phyloP scores from a whole-genome alignment of 2,888 invertebrate genomes.

The Apomyelois bistriatella region DNA sequence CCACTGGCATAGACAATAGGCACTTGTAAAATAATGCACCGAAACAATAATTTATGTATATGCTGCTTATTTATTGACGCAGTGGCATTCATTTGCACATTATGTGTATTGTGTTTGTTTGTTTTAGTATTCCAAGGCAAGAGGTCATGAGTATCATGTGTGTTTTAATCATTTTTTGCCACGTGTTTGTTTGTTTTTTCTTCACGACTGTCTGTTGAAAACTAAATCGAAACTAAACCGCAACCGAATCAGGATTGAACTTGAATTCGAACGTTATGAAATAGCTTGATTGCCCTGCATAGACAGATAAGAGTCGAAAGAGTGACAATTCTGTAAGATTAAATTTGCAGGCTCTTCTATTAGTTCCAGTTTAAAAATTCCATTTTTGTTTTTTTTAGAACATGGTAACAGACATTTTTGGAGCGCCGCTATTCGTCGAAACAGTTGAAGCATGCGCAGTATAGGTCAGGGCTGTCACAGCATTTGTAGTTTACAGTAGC shows the following conservation, averaged over 20 bases:
- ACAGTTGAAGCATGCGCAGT: slow-evolving; percentile 11
- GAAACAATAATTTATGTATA: not conserved
- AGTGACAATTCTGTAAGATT: too few relatives aligned
- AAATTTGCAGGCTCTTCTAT: too few relatives aligned
- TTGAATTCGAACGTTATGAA: not conserved
- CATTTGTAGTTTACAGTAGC: slow-evolving; percentile 30
- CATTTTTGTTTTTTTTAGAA: not conserved
- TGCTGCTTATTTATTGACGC: slow-evolving; percentile 1
- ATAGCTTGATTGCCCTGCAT: too few relatives aligned
- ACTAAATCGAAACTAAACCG: too few relatives aligned
- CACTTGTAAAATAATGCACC: not conserved
- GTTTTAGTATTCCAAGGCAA: not conserved
- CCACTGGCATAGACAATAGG: not conserved
- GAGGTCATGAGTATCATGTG: too few relatives aligned
- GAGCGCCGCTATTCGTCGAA: slow-evolving; percentile 15
- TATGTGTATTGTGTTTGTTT: not conserved
- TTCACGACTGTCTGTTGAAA: too few relatives aligned
- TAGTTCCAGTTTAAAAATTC: too few relatives aligned
- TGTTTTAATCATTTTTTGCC: too few relatives aligned
- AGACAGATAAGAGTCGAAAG: too few relatives aligned
- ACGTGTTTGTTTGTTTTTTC: too few relatives aligned
- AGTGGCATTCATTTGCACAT: not conserved
- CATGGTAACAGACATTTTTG: not conserved
- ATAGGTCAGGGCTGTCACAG: slow-evolving; percentile 38
- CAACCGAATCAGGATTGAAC: not conserved